A percentile compares a stretch with the other conserved stretches of the same genome.
phyloP scores from a whole-genome alignment of 2,888 invertebrate genomes.

The Rhamphomyia laevipes region DNA sequence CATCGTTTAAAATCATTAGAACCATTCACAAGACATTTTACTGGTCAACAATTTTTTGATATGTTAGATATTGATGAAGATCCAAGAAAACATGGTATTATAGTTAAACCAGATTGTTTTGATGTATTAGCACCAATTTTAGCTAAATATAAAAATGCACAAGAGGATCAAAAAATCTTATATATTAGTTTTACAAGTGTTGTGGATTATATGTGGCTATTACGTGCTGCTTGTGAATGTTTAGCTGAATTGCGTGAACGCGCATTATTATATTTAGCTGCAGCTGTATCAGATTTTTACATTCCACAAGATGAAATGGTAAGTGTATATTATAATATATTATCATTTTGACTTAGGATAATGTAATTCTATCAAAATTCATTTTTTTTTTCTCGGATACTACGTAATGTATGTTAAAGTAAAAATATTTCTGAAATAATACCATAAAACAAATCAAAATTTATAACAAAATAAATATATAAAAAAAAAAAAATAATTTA shows the following conservation, averaged over 20 bases:
- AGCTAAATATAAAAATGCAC: conserved; percentile 67
- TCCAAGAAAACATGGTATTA: conserved; percentile 37
- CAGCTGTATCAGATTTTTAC: conserved; percentile 98
- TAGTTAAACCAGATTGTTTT: conserved; percentile 60
- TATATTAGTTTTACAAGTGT: conserved; percentile 74
- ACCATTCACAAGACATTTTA: conserved; percentile 84
- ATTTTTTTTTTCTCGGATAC: background rate
- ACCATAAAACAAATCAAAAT: too few relatives aligned
- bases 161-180: conserved; percentile 58
- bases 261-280: conserved; percentile 87
- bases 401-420: too few relatives aligned
- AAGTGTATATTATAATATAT: conserved; percentile 21
- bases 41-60: conserved; percentile 63
- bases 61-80: conserved; percentile 50
- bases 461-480: too few relatives aligned
- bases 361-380: too few relatives aligned
- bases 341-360: background rate
- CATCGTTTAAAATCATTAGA: conserved; percentile 79
- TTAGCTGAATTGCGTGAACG: conserved; percentile 53
- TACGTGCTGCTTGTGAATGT: conserved; percentile 70
- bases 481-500: too few relatives aligned
- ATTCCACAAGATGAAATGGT: conserved; percentile 88
- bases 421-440: too few relatives aligned
- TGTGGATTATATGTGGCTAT: conserved; percentile 83
- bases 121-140: conserved; percentile 60